Percentiles rank a stretch among this genome's conserved stretches.
Conservation (phyloP, 64 coral and sea anemone genomes). For the Pachyseris speciosa region DNA sequence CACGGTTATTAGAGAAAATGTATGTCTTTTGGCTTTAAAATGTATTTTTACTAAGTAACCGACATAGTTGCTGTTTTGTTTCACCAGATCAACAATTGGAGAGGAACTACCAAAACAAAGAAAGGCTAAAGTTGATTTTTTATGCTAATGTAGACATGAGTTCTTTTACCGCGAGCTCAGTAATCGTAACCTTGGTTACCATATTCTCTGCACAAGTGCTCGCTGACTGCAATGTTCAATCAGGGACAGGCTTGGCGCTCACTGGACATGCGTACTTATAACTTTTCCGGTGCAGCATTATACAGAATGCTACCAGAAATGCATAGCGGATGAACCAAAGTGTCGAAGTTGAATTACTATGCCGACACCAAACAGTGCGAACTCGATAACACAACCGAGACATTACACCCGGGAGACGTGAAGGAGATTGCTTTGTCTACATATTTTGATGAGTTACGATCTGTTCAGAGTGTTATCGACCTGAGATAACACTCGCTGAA, state of each 20-base stretch:
- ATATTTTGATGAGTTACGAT: slow-evolving; percentile 27
- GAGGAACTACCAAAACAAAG: no score
- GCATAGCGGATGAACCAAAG: slow-evolving; percentile 3
- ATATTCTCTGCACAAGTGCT: background rate
- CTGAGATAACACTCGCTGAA: background rate
- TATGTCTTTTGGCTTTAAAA: no score
- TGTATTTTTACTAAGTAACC: no score
- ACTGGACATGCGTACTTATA: background rate
- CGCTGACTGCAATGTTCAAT: slow-evolving; percentile 1
- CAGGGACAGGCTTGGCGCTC: background rate
- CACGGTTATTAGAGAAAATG: no score
- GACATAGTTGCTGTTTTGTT: no score
- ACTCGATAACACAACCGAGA: background rate
- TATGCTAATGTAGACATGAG: no score
- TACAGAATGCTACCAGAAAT: slow-evolving; percentile 1
- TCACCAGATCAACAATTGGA: no score
- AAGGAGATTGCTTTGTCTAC: background rate
- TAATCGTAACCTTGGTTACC: background rate
- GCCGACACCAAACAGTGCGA: background rate
- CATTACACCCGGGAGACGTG: background rate
- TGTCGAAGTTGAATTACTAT: slow-evolving; percentile 33
- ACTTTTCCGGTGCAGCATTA: background rate
- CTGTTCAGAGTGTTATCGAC: background rate
- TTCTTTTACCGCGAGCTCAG: background rate
- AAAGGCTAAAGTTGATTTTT: no score